These are phyloP conservation scores for Zaprionus gabonicus DNA, from an alignment of 1,140 invertebrate genomes.

Conservation along the genomic window DNA sequence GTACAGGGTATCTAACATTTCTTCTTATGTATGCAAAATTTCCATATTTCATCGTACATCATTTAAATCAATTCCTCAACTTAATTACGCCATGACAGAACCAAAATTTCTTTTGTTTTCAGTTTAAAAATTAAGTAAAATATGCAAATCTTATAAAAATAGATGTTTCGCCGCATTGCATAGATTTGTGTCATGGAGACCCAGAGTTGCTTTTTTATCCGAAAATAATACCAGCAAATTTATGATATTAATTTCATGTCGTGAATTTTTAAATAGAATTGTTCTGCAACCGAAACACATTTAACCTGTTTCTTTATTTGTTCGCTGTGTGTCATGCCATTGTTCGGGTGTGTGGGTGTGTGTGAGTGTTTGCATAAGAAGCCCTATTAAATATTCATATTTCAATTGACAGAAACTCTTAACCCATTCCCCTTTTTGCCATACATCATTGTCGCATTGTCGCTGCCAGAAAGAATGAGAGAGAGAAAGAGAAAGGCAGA, in stretches of 20 bases:
- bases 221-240: neutral
- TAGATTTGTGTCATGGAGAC: neutral
- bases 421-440: slow-evolving; percentile 9
- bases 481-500: neutral
- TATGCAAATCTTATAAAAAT: neutral
- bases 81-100: neutral
- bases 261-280: slow-evolving; percentile 17
- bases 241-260: neutral
- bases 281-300: slow-evolving; percentile 14
- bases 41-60: too few species aligned
- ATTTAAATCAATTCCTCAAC: neutral
- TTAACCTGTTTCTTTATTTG: slow-evolving; percentile 35
- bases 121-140: neutral
- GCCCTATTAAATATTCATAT: slow-evolving; percentile 35
- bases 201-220: neutral
- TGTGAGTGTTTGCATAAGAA: neutral
- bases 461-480: slow-evolving; percentile 8
- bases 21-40: too few species aligned
- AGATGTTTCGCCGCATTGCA: neutral
- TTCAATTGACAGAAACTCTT: slow-evolving; percentile 26
- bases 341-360: too few species aligned
- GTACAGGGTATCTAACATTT: too few species aligned
- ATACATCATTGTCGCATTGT: neutral
- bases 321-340: neutral
- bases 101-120: neutral